phyloP scores from a whole-genome alignment of 2,888 invertebrate genomes.

The Electrophaes corylata region DNA sequence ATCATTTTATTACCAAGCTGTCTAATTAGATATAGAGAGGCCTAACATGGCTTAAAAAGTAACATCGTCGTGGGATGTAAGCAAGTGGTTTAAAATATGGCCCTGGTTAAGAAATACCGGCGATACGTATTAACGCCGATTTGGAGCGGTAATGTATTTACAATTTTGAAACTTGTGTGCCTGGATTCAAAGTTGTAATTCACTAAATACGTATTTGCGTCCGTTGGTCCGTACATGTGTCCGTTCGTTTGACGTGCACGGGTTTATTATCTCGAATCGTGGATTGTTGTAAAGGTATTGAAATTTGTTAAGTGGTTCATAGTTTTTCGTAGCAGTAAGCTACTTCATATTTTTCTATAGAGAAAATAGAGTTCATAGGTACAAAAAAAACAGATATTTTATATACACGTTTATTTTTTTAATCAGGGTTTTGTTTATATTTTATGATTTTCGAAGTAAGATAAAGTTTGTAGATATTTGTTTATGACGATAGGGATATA shows the following conservation, averaged over 20 bases:
- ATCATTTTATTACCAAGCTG: too few species aligned
- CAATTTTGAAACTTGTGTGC: not conserved
- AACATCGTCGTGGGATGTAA: not conserved
- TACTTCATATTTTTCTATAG: slow-evolving; percentile 32
- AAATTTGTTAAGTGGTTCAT: slow-evolving; percentile 10
- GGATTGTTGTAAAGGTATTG: slow-evolving; percentile 6
- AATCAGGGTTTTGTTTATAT: slow-evolving; percentile 15
- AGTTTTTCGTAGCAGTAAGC: slow-evolving; percentile 20
- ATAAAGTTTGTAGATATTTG: slow-evolving; percentile 13
- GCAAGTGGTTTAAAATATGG: not conserved
- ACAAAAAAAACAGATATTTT: slow-evolving; percentile 27
- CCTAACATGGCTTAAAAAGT: not conserved
- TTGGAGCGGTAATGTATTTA: not conserved
- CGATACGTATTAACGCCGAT: not conserved
- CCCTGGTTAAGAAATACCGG: not conserved
- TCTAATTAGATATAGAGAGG: too few species aligned
- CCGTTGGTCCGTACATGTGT: slow-evolving; percentile 4
- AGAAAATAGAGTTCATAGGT: slow-evolving; percentile 24
- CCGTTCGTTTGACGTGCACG: not conserved
- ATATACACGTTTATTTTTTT: slow-evolving; percentile 29
- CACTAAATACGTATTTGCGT: not conserved
- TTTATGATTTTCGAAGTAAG: slow-evolving; percentile 4
- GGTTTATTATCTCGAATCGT: not conserved
- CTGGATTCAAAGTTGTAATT: slow-evolving; percentile 4
- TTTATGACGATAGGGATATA: slow-evolving; percentile 1